Conservation (phyloP, 2,888 invertebrate genomes). For the Brachypalpus laphriformis region DNA sequence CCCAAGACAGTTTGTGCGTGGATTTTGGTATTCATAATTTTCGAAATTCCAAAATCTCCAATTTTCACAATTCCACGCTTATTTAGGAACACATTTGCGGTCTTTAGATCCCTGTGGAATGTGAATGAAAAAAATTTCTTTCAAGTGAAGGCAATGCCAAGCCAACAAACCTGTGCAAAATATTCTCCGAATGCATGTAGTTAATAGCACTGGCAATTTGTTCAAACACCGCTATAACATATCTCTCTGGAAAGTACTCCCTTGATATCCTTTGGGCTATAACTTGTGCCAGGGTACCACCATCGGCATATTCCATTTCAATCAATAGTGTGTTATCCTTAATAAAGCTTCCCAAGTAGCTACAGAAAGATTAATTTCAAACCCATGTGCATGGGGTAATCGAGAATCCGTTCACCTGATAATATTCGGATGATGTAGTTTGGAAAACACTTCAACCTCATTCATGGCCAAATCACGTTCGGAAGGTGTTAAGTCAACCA, state of each 20-base stretch:
- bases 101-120: slow-evolving; percentile 86
- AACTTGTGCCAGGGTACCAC: slow-evolving; percentile 88
- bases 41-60: slow-evolving; percentile 90
- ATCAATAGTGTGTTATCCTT: slow-evolving; percentile 88
- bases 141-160: background rate
- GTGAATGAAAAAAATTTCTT: background rate
- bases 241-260: slow-evolving; percentile 85
- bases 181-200: slow-evolving; percentile 88
- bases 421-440: slow-evolving; percentile 89
- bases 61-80: slow-evolving; percentile 87
- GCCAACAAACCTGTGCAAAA: slow-evolving; percentile 84
- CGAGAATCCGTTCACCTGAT: slow-evolving; percentile 82
- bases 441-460: slow-evolving; percentile 88
- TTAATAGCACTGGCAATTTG: slow-evolving; percentile 88
- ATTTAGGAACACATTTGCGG: slow-evolving; percentile 89
- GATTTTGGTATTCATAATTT: slow-evolving; percentile 87
- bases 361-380: slow-evolving; percentile 75
- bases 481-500: slow-evolving; percentile 86
- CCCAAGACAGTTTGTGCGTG: slow-evolving; percentile 89
- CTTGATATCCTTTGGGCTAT: slow-evolving; percentile 83
- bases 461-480: slow-evolving; percentile 88
- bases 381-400: background rate
- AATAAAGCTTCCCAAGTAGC: slow-evolving; percentile 89
- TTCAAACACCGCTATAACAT: slow-evolving; percentile 86
- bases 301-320: slow-evolving; percentile 92